These are phyloP conservation scores for Henricia sp. DNA, from an alignment of 53 echinoderm and acorn worm species.

Conservation along the genomic window DNA sequence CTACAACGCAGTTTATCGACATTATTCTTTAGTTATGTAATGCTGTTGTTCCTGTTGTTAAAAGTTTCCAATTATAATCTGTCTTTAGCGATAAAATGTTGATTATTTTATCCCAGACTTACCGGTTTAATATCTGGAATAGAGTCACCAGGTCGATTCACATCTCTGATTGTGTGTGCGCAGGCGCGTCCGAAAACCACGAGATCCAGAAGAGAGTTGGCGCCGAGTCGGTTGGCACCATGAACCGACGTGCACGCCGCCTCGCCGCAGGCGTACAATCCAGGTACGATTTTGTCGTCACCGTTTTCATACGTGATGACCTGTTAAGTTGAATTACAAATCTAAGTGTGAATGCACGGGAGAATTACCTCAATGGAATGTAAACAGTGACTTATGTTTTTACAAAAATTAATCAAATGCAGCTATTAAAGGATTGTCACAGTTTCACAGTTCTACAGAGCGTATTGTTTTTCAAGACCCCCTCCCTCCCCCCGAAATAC, in stretches of 20 bases:
- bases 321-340: conserved; percentile 43
- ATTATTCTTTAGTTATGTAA: too few relatives aligned
- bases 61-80: too few relatives aligned
- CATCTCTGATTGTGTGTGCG: conserved; percentile 84
- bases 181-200: conserved; percentile 98
- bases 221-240: conserved; percentile 96
- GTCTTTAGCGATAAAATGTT: too few relatives aligned
- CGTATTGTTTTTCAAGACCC: too few relatives aligned
- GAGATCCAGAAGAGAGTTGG: conserved; percentile 96
- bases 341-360: not conserved
- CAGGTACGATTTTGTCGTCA: conserved; percentile 72
- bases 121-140: conserved; percentile 87
- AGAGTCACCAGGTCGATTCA: conserved; percentile 78
- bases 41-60: too few relatives aligned
- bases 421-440: too few relatives aligned
- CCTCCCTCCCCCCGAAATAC: too few relatives aligned
- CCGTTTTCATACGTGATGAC: conserved; percentile 73
- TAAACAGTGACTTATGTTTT: not conserved
- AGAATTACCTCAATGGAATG: not conserved
- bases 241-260: conserved; percentile 94
- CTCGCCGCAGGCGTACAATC: conserved; percentile 93
- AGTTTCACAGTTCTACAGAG: too few relatives aligned
- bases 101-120: conserved; percentile 15
- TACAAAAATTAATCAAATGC: too few relatives aligned
- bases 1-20: too few relatives aligned